Conservation (phyloP, 64 coral and sea anemone species). For the Montipora foliosa region DNA sequence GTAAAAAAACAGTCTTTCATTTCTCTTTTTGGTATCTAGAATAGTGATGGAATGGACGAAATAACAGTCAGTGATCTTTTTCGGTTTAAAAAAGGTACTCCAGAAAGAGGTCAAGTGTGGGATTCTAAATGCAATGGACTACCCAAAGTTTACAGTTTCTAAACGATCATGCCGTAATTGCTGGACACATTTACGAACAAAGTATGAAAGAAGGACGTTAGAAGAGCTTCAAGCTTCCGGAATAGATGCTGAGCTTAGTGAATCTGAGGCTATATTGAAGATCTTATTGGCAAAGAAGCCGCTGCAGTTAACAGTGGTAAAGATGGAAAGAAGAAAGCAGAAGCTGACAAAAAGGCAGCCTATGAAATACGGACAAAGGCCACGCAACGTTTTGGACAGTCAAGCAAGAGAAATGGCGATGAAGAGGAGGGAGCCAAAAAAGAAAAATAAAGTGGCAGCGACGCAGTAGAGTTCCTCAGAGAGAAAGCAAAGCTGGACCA, state of each 20-base stretch:
- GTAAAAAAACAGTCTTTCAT: background rate
- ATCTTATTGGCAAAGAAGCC: background rate
- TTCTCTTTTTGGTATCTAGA: background rate
- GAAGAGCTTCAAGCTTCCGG: slow-evolving; percentile 46
- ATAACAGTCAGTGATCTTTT: slow-evolving; percentile 15
- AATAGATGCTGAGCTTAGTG: slow-evolving; percentile 20
- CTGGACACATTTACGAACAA: slow-evolving; percentile 19
- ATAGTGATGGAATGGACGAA: slow-evolving; percentile 36
- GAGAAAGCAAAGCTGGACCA: slow-evolving; percentile 26
- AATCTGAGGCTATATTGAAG: slow-evolving; percentile 42
- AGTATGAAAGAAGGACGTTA: slow-evolving; percentile 13
- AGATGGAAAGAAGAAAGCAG: slow-evolving; percentile 1
- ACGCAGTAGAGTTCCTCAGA: slow-evolving; percentile 27
- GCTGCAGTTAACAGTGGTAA: background rate
- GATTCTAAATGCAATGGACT: slow-evolving; percentile 21
- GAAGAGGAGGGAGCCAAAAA: slow-evolving; percentile 4
- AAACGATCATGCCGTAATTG: slow-evolving; percentile 10
- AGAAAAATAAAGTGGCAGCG: slow-evolving; percentile 47
- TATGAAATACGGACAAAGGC: slow-evolving; percentile 39
- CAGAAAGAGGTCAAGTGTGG: slow-evolving; percentile 49
- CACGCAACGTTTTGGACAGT: slow-evolving; percentile 34
- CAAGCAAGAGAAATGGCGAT: slow-evolving; percentile 31
- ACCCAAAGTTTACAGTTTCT: slow-evolving; percentile 26
- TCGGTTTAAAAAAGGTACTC: background rate
- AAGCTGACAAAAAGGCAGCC: slow-evolving; percentile 54